A percentile compares a stretch with the other conserved stretches of the same genome.
phyloP scores from a whole-genome alignment of 2,797 vertebrate species.

The Delichon dasypus region DNA sequence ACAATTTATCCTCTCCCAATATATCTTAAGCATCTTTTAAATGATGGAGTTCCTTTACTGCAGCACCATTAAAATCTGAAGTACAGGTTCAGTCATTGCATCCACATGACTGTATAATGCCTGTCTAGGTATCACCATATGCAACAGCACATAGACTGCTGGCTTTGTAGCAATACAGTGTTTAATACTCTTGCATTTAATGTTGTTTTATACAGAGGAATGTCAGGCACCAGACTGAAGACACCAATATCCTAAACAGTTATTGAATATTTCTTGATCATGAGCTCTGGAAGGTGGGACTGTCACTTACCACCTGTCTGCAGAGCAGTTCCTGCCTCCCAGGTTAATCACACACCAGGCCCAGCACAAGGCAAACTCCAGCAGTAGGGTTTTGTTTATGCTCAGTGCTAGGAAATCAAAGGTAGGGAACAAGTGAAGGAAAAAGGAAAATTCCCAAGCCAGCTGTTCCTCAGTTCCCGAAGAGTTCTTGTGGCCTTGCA shows the following conservation, averaged over 20 bases:
- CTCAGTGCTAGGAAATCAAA: background rate
- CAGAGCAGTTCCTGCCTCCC: background rate
- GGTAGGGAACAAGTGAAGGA: background rate
- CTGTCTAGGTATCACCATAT: background rate
- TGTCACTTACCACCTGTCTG: background rate
- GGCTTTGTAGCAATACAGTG: background rate
- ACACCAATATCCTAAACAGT: background rate
- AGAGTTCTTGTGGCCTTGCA: background rate
- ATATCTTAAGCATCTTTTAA: background rate
- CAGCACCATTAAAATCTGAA: background rate
- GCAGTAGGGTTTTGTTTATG: background rate
- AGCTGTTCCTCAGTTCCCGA: background rate
- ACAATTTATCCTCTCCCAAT: background rate
- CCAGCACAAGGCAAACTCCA: accelerated
- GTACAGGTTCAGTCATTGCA: background rate
- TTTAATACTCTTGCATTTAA: background rate
- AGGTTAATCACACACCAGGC: background rate
- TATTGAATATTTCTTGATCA: background rate
- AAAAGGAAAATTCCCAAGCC: background rate
- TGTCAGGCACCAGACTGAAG: background rate
- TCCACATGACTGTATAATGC: background rate
- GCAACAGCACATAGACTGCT: background rate
- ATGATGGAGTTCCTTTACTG: background rate
- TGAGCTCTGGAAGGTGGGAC: background rate
- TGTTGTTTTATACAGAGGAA: background rate